A percentile compares a stretch with the other conserved stretches of the same genome.
Evolutionary conservation across 2,113 vertebrate genomes (phyloP).

Genomic region (Excalfactoria chinensis): DNA sequence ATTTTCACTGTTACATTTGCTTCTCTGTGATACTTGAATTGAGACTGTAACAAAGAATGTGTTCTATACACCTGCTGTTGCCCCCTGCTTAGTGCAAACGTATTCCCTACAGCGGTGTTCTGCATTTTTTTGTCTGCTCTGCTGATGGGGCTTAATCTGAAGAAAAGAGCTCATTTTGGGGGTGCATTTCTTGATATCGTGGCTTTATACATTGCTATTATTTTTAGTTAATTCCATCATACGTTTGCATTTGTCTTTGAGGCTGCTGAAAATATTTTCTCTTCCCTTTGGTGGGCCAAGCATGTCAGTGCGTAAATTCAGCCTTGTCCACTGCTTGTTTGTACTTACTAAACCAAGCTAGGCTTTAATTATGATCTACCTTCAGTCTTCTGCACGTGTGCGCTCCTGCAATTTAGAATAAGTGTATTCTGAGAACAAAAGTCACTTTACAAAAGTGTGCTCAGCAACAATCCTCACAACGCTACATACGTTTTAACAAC

Average conservation of each 20-base stretch:
- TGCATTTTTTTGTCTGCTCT: neutral
- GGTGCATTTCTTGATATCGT: neutral
- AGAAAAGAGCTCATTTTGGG: neutral
- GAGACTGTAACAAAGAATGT: neutral
- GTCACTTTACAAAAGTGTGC: neutral
- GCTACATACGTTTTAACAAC: neutral
- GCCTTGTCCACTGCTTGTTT: neutral
- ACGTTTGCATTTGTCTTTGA: accelerated
- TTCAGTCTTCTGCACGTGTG: neutral
- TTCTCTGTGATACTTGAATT: neutral
- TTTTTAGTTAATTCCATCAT: neutral
- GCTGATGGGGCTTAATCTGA: neutral
- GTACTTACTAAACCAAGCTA: neutral
- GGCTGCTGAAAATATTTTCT: neutral
- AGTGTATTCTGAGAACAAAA: neutral
- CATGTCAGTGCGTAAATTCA: neutral
- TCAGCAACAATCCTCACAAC: neutral
- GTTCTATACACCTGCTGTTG: neutral
- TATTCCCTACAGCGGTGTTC: neutral
- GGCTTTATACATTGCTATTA: neutral
- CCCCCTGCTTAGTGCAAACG: neutral
- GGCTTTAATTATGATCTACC: neutral
- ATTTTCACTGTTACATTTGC: neutral
- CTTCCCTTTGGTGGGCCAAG: neutral
- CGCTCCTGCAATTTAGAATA: neutral